These are phyloP conservation scores for Otocyon megalotis DNA, from an alignment of 2,113 vertebrate species.

Conservation along the genomic window DNA sequence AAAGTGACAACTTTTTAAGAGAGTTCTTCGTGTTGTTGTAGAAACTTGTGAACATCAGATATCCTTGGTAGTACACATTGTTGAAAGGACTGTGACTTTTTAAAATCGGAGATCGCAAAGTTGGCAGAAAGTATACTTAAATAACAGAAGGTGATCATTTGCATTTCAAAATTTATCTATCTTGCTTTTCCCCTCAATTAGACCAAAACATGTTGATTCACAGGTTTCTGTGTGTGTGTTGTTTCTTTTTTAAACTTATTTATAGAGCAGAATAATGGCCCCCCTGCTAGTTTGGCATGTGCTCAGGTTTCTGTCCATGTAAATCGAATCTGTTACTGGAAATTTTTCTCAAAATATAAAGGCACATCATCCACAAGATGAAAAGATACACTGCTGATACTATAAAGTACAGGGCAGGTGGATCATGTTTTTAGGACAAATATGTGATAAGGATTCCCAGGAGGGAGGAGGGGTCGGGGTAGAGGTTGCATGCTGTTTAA, in stretches of 20 bases:
- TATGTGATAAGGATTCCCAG: slow-evolving; percentile 88
- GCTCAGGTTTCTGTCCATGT: slow-evolving; percentile 90
- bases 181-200: slow-evolving; percentile 89
- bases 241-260: slow-evolving; percentile 91
- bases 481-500: slow-evolving; percentile 80
- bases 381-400: slow-evolving; percentile 87
- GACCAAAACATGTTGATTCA: slow-evolving; percentile 91
- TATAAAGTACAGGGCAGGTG: slow-evolving; percentile 86
- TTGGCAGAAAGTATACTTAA: slow-evolving; percentile 83
- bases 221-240: slow-evolving; percentile 86
- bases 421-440: slow-evolving; percentile 88
- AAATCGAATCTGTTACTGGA: slow-evolving; percentile 91
- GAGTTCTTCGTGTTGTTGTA: slow-evolving; percentile 60
- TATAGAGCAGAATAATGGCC: slow-evolving; percentile 91
- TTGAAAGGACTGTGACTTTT: slow-evolving; percentile 78
- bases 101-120: slow-evolving; percentile 84
- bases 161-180: slow-evolving; percentile 90
- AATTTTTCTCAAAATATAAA: slow-evolving; percentile 90
- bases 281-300: slow-evolving; percentile 90
- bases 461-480: slow-evolving; percentile 81
- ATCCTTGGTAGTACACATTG: not conserved
- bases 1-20: slow-evolving; percentile 32
- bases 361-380: slow-evolving; percentile 88
- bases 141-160: slow-evolving; percentile 91
- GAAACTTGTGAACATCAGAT: slow-evolving; percentile 34